Base-by-base conservation (phyloP, 2,797 vertebrate species). In the Hypotaenidia okinawae region DNA sequence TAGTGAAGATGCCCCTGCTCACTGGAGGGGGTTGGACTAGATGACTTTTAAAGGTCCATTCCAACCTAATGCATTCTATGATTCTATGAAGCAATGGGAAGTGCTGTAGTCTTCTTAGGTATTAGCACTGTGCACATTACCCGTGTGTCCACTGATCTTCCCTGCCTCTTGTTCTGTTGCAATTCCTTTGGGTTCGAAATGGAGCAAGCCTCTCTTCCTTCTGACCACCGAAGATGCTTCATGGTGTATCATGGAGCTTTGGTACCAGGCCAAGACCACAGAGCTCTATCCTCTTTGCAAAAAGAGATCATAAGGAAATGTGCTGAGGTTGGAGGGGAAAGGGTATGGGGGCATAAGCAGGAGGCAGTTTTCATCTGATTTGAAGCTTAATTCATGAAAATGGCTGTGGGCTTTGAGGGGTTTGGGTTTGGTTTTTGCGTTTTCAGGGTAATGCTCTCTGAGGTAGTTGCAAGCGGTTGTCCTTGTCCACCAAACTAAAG, bases 101-200 rank as follows among this genome's bases (percentile, higher is more conserved):
- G 28, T 25, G 39, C 13, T 58, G 41, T 25, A 4, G 25, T 39
- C 21, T 51, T 47, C 3, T 13, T 11, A 22, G 23, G 32, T 49
- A 4, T 28, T 21, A 6, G 37, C 52, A 58, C 64, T 70, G n/a
- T 54, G 43, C 12, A 8, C 0, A 0, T 41, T 45, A 39, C 15
- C 24, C 1, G 0, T 7, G 30, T 33, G 51, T 37, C 16, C 2
- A 1, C 35, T 64, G 2, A 35, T 49, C 35, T n/a, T 43, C 15
- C 66, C 23, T 7, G 14, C 49, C 4, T 47, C 54, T 51, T 84
- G 22, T 67, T 49, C 37, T 57, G 14, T 21, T 51, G 67, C n/a
- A n/a, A 33, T 49, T 41, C 24, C 28, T 85, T 37, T 55, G 64
- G 45, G 27, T 64, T 75, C 11, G 35, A 32, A 17, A n/a, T 4